These are phyloP conservation scores for Ctenopoma kingsleyae DNA, from an alignment of 2,797 vertebrate species.

Conservation along the genomic window DNA sequence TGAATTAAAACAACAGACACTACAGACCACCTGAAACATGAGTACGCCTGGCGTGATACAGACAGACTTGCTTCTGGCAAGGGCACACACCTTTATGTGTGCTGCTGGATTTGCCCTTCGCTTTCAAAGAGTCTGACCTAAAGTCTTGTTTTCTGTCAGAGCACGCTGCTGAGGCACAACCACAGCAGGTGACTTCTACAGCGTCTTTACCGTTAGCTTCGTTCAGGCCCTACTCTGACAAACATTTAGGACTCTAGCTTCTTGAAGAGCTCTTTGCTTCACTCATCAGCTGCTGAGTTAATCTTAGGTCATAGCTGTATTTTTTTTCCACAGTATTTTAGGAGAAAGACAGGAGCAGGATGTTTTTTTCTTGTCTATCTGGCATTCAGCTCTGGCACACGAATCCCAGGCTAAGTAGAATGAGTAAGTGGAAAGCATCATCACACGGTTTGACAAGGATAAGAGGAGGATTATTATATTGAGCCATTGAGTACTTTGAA, in stretches of 20 bases:
- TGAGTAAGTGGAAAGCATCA: constrained; percentile 42
- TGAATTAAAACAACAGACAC: neutral
- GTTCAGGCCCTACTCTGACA: constrained; percentile 10
- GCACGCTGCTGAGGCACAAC: neutral
- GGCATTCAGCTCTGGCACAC: constrained; percentile 34
- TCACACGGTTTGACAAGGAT: constrained; percentile 41
- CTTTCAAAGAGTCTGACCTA: constrained; percentile 21
- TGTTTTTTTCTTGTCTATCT: neutral
- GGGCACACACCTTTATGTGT: constrained; percentile 17
- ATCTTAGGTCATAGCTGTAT: constrained; percentile 17
- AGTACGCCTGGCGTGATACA: constrained; percentile 8
- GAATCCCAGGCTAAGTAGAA: constrained; percentile 36
- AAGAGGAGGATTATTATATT: constrained; percentile 55
- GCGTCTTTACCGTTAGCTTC: constrained; percentile 18
- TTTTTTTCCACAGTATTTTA: constrained; percentile 10
- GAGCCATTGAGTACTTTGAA: constrained; percentile 38
- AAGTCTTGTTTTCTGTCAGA: neutral
- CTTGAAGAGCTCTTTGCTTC: constrained; percentile 28
- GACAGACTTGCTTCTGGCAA: constrained; percentile 24
- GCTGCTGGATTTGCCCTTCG: neutral
- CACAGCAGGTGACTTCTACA: constrained; percentile 14
- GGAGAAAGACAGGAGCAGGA: neutral
- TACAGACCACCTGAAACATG: constrained; percentile 12
- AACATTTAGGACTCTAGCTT: constrained; percentile 25
- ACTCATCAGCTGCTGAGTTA: constrained; percentile 4